Percentiles rank a stretch among this genome's conserved stretches.
Conservation (phyloP, 2,113 vertebrate species). For the Centropus bengalensis region DNA sequence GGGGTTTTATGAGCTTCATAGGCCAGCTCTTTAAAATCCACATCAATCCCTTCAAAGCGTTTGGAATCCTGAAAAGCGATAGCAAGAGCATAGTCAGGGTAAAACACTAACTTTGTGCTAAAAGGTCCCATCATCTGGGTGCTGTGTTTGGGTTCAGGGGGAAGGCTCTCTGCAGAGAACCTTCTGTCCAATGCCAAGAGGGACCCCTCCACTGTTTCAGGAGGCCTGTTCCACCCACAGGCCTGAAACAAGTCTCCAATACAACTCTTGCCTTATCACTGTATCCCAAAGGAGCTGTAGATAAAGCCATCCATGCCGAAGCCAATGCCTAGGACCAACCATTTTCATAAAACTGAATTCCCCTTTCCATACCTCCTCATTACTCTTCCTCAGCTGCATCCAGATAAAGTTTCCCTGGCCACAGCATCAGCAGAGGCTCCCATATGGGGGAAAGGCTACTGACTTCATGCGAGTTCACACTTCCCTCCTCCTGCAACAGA, state of each 20-base stretch:
- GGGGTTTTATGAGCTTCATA: conserved; percentile 82
- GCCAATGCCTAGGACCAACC: background rate
- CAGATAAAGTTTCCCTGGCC: background rate
- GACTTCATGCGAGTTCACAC: background rate
- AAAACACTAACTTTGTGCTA: rapidly evolving
- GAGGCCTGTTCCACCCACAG: background rate
- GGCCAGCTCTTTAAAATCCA: conserved; percentile 89
- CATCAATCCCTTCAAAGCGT: conserved; percentile 90
- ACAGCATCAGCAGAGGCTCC: background rate
- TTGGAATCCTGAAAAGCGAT: conserved; percentile 83
- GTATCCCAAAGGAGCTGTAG: background rate
- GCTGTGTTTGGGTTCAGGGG: background rate
- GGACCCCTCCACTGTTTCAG: background rate
- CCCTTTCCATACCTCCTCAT: background rate
- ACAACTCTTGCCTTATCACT: background rate
- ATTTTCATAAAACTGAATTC: background rate
- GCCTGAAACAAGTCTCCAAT: background rate
- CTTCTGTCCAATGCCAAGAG: background rate
- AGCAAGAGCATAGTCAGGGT: background rate
- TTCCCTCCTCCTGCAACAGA: background rate
- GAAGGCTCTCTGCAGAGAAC: background rate
- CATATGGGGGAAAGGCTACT: background rate
- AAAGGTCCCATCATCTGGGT: background rate
- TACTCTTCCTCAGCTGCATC: background rate
- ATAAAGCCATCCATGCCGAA: background rate